Percentiles rank a stretch among this genome's conserved stretches.
These are phyloP conservation scores for Himalopsyche kuldschensis DNA, from an alignment of 2,888 invertebrate genomes.

Conservation along the genomic window DNA sequence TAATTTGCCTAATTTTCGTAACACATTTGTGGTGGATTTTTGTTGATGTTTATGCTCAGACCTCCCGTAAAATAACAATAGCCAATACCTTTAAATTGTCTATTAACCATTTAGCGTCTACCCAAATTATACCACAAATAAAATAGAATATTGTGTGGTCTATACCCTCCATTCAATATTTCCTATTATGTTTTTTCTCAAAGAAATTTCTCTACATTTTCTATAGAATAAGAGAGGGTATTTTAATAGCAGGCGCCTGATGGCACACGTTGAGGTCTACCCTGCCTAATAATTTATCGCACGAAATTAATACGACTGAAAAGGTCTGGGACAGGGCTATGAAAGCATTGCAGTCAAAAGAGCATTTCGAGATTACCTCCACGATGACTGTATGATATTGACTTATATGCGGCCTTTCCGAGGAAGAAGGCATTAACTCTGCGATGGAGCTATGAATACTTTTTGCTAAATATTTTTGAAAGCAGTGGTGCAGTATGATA, in stretches of 20 bases:
- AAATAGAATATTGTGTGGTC: constrained; percentile 31
- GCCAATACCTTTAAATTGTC: not conserved
- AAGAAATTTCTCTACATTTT: not conserved
- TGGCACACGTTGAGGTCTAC: constrained; percentile 8
- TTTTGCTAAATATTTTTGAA: too few species aligned
- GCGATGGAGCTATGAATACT: too few species aligned
- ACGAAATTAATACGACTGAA: constrained; percentile 17
- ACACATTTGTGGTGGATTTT: too few species aligned
- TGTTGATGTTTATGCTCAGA: not conserved
- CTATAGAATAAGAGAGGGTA: not conserved
- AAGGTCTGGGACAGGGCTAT: not conserved
- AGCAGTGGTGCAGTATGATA: too few species aligned
- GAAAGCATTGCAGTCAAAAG: too few species aligned
- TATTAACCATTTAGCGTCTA: not conserved
- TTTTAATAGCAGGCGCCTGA: constrained; percentile 18
- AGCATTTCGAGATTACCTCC: too few species aligned
- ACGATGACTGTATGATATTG: too few species aligned
- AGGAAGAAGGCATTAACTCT: too few species aligned
- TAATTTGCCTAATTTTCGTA: too few species aligned
- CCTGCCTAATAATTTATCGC: constrained; percentile 8
- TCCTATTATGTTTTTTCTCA: constrained; percentile 15
- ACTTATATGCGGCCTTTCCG: too few species aligned
- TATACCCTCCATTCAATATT: constrained; percentile 4
- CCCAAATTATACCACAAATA: constrained; percentile 16
- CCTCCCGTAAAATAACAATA: not conserved